phyloP scores from a whole-genome alignment of 2,888 invertebrate genomes.

The Holacanthella duospinosa region DNA sequence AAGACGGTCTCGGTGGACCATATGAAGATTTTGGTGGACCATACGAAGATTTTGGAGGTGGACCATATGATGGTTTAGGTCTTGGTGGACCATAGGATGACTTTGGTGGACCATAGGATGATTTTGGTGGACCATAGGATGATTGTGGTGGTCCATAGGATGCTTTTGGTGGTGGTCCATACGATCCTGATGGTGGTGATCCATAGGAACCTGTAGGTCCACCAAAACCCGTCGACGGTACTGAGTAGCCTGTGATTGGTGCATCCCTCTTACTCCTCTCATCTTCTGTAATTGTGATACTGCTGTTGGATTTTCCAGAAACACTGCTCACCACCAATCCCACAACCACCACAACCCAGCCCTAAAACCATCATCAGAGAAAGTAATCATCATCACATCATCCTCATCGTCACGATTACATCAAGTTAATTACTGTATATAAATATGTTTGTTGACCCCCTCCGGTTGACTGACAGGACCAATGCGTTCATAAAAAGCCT shows the following conservation, averaged over 20 bases:
- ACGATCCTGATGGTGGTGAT: not conserved
- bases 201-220: too few relatives aligned
- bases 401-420: too few relatives aligned
- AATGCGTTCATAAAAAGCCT: not conserved
- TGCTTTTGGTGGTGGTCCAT: not conserved
- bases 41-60: not conserved
- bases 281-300: too few relatives aligned
- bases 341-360: not conserved
- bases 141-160: not conserved
- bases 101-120: not conserved
- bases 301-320: not conserved
- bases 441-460: too few relatives aligned
- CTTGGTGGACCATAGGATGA: not conserved
- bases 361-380: not conserved
- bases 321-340: not conserved
- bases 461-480: not conserved
- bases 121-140: not conserved
- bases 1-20: not conserved
- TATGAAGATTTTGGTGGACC: not conserved
- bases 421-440: too few relatives aligned
- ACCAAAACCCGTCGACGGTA: not conserved
- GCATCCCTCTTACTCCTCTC: not conserved
- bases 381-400: not conserved
- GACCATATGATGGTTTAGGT: not conserved
- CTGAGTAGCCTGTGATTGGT: constrained; percentile 1